phyloP scores from a whole-genome alignment of 2,888 invertebrate genomes.

The Scrobipalpa costella region DNA sequence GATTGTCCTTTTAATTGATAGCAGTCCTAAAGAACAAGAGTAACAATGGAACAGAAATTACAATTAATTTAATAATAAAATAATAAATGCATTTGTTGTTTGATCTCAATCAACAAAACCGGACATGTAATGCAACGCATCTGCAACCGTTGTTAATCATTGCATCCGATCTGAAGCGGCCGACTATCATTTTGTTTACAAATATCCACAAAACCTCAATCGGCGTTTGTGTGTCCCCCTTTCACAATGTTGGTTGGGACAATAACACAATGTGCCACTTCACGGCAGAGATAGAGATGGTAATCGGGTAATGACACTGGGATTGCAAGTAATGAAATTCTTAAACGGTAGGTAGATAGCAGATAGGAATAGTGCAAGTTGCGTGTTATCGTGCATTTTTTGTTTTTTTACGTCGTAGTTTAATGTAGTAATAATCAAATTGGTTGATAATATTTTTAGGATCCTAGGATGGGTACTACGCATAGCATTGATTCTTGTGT shows the following conservation, averaged over 20 bases:
- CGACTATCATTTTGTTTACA: not conserved
- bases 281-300: slow-evolving; percentile 34
- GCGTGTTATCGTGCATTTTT: not conserved
- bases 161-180: slow-evolving; percentile 5
- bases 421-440: not conserved
- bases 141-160: not conserved
- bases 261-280: slow-evolving; percentile 62
- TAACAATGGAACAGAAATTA: too few relatives aligned
- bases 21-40: too few relatives aligned
- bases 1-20: not conserved
- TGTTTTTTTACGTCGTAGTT: not conserved
- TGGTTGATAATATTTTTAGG: too few relatives aligned
- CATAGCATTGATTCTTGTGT: too few relatives aligned
- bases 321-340: not conserved
- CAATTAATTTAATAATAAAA: too few relatives aligned
- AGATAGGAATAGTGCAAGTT: not conserved
- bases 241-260: slow-evolving; percentile 32
- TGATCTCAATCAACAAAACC: not conserved
- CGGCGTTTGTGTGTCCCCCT: not conserved
- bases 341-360: slow-evolving; percentile 8
- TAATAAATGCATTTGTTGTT: not conserved
- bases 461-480: too few relatives aligned
- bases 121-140: not conserved
- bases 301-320: slow-evolving; percentile 44
- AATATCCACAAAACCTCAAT: not conserved